phyloP scores from a whole-genome alignment of 1,140 invertebrate species.

The Zophobas atratus region DNA sequence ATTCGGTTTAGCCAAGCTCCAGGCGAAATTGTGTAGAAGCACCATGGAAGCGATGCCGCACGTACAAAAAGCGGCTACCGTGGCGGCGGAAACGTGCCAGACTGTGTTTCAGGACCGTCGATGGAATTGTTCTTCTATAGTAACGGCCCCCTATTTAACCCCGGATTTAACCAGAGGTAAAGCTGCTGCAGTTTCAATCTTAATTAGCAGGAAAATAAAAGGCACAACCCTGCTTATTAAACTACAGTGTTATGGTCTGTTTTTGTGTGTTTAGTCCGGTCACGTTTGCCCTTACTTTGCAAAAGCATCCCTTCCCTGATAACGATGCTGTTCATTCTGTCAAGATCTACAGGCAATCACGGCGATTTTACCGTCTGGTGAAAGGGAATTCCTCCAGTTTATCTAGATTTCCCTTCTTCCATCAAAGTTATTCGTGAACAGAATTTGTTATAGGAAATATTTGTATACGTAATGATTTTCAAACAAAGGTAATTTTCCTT shows the following conservation, averaged over 20 bases:
- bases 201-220: neutral
- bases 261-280: slow-evolving; percentile 5
- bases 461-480: neutral
- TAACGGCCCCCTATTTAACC: slow-evolving; percentile 78
- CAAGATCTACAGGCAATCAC: slow-evolving; percentile 17
- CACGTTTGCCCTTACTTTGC: slow-evolving; percentile 35
- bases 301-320: slow-evolving; percentile 23
- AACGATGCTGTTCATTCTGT: slow-evolving; percentile 19
- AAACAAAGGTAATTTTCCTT: neutral
- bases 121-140: slow-evolving; percentile 90
- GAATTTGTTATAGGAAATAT: slow-evolving; percentile 2
- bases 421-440: neutral
- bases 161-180: slow-evolving; percentile 85
- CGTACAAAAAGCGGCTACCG: slow-evolving; percentile 79
- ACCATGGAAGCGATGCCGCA: slow-evolving; percentile 78
- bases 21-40: slow-evolving; percentile 64
- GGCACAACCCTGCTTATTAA: neutral
- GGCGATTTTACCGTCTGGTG: slow-evolving; percentile 17
- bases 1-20: slow-evolving; percentile 65
- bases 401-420: slow-evolving; percentile 4
- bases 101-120: slow-evolving; percentile 79
- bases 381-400: slow-evolving; percentile 6
- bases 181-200: neutral
- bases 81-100: slow-evolving; percentile 81
- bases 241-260: neutral